Base-by-base conservation (phyloP, 2,113 vertebrate species). In the Chaetodon trifascialis region DNA sequence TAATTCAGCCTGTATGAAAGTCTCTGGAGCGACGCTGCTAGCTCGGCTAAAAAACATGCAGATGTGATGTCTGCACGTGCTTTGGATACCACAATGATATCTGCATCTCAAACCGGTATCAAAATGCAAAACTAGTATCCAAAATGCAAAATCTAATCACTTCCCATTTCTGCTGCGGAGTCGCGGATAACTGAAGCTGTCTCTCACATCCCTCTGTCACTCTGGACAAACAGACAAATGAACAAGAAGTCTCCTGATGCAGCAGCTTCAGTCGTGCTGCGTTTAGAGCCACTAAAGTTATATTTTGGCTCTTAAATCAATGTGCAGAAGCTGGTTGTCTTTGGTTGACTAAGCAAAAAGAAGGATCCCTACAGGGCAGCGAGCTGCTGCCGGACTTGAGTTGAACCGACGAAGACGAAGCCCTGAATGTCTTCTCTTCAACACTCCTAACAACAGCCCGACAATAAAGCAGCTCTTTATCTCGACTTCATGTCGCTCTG, bases 121-220 rank as follows among this genome's bases (percentile, higher is more conserved):
- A 36, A 63, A 44, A 76, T 76, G 67, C 19, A 73, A 83, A 86
- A 76, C 10, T 1, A 21, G 1, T 16, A 11, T 62, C 62, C 21
- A 64, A 21, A 23, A 44, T 64, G 21, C 62, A 65, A 65, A 58
- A 2, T 34, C 12, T 4, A 25, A 4, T 52, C 42, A 11, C 54
- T 40, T 47, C 21, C 46, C 7, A 14, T 11, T 1, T n/a, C 4
- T 47, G 49, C 34, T 54, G 16, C 11, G 40, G 40, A 42, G 15
- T 51, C 11, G 2, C 12, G 11, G n/a, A 72, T 56, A 16, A 52
- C 0, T 21, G 36, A 78, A 19, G 71, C 62, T 34, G 0, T 64
- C 47, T 71, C 59, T 77, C 15, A 59, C 19, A 40, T 17, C 1
- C 30, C 7, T n/a, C 14, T 21, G 69, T 46, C 4, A 23, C 14